A percentile compares a stretch with the other conserved stretches of the same genome.
Evolutionary conservation across 2,888 invertebrate species (phyloP).

Genomic region (Actias luna): DNA sequence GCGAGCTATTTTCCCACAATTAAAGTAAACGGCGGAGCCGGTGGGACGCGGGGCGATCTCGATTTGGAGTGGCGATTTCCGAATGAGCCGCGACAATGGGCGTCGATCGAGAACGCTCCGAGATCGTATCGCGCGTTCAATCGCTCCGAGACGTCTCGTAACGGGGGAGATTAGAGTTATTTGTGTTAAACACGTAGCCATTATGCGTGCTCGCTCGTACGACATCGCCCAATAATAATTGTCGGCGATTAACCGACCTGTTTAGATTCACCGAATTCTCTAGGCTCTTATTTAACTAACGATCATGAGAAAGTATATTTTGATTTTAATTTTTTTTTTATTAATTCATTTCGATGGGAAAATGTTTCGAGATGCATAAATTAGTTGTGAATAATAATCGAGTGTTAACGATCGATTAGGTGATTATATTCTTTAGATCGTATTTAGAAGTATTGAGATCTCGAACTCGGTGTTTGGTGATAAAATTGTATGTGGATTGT

Average conservation of each 20-base stretch:
- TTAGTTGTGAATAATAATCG: background rate
- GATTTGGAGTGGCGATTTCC: constrained; percentile 57
- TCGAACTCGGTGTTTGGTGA: too few relatives aligned
- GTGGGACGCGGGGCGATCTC: background rate
- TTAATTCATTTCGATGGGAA: background rate
- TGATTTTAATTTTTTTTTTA: background rate
- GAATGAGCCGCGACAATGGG: constrained; percentile 52
- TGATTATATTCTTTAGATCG: too few relatives aligned
- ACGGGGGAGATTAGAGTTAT: constrained; percentile 36
- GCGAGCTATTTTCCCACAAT: constrained; percentile 62
- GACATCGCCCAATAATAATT: constrained; percentile 37
- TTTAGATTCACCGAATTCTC: constrained; percentile 51
- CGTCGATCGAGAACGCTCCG: background rate
- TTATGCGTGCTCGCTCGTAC: constrained; percentile 59
- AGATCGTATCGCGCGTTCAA: constrained; percentile 9
- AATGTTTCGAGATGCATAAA: background rate
- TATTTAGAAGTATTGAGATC: too few relatives aligned
- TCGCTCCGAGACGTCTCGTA: constrained; percentile 4
- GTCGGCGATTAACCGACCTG: constrained; percentile 31
- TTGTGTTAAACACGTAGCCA: constrained; percentile 53
- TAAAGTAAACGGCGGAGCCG: constrained; percentile 28
- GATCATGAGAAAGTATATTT: constrained; percentile 50
- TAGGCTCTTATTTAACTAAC: constrained; percentile 52
- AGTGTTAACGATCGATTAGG: background rate
- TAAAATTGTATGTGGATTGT: too few relatives aligned